Conservation (phyloP, 2,797 vertebrate genomes). For the Avahi laniger region DNA sequence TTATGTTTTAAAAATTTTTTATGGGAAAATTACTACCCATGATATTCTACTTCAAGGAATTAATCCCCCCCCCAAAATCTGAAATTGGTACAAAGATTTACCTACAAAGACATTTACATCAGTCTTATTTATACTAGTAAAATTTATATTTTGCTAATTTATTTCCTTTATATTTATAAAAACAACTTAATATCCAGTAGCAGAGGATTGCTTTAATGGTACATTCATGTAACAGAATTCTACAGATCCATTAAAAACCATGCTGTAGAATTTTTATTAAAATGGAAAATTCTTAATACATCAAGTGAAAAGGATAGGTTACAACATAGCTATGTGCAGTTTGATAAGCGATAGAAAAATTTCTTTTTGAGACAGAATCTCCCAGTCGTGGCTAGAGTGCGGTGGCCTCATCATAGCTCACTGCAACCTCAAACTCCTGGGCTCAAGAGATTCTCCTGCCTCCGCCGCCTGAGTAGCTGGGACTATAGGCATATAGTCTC, state of each 20-base stretch:
- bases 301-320: slow-evolving; percentile 23
- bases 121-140: neutral
- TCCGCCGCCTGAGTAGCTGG: neutral
- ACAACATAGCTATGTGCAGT: neutral
- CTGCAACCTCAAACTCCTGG: too few relatives aligned
- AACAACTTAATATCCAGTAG: neutral
- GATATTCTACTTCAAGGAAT: neutral
- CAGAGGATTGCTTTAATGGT: neutral
- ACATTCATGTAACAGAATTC: neutral
- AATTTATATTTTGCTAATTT: neutral
- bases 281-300: slow-evolving; percentile 20
- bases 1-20: neutral
- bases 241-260: neutral
- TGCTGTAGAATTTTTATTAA: slow-evolving; percentile 43
- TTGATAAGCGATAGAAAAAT: neutral
- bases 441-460: neutral
- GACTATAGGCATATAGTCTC: neutral
- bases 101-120: neutral
- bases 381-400: too few relatives aligned
- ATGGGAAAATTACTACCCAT: neutral
- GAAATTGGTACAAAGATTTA: neutral
- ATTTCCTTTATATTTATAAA: neutral
- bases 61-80: neutral
- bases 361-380: too few relatives aligned
- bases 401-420: too few relatives aligned